phyloP scores from a whole-genome alignment of 2,113 vertebrate species.

The Callipepla californica region DNA sequence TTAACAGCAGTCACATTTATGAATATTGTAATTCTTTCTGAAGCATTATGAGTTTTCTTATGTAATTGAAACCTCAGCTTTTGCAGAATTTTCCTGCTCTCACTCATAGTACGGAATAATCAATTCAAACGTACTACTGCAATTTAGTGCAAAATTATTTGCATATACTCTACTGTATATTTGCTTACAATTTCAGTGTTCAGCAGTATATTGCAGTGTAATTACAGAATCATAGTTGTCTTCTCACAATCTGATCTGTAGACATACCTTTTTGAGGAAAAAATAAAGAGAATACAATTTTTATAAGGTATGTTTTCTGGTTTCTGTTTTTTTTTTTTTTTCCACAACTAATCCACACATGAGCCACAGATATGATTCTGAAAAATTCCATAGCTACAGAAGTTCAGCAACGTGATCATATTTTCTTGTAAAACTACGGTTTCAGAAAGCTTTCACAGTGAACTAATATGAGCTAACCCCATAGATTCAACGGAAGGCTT shows the following conservation, averaged over 20 bases:
- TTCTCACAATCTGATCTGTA: not conserved
- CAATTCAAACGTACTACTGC: not conserved
- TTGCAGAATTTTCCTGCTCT: not conserved
- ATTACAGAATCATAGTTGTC: not conserved
- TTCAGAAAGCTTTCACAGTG: not conserved
- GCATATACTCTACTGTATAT: not conserved
- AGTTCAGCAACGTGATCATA: not conserved
- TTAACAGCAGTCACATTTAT: not conserved
- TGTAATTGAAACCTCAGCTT: not conserved
- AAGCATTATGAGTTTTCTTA: not conserved
- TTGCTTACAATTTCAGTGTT: not conserved
- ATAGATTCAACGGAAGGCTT: constrained; percentile 37
- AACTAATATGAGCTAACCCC: constrained; percentile 8
- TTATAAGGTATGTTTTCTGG: not conserved
- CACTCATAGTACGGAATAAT: not conserved
- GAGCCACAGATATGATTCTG: not conserved
- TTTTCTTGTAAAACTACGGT: not conserved
- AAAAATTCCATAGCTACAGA: constrained; percentile 3
- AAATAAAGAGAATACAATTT: not conserved
- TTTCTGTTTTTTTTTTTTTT: not conserved
- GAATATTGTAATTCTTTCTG: not conserved
- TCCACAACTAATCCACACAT: not conserved
- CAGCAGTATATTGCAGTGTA: not conserved
- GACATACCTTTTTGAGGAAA: not conserved
- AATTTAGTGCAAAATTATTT: not conserved